Evolutionary conservation across 2,888 invertebrate genomes (phyloP), one percentile per base, ranked within the genome.

Genomic region (Rutpela maculata): DNA sequence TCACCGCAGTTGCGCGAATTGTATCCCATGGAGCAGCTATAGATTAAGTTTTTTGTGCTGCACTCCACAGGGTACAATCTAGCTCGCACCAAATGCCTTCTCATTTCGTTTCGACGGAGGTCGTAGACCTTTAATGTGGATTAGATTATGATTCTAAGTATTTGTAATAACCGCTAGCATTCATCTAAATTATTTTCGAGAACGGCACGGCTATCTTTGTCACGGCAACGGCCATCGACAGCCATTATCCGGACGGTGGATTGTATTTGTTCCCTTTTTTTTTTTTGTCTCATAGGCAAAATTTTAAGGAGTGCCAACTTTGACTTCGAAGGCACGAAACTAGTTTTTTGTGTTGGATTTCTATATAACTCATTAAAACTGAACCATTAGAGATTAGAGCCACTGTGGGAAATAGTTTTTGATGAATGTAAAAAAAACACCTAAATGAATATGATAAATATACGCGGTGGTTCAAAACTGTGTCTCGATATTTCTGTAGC

Each of bases 121-220:
- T 69, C 69, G 59, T 31, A 10, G 69, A 69, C 69, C 69, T 68
- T 55, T 22, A 31, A 62, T 62, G 10, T 18, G 57, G 69, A 68
- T 69, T 69, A 59, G 56, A 59, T 57, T 69, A 57, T 19, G 69
- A 10, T 69, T 69, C 69, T 38, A 31, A 31, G 69, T 69, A 69
- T 35, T 59, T 17, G 57, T 69, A 69, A 69, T 57, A 68, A 68
- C 68, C 17, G 68, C 57, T 22, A 31, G 68, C 63, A 35, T 57
- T 57, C 69, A 56, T 59, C 69, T 68, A 35, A 65, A 65, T 57
- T 57, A 69, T 50, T 57, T 67, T 57, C 35, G 57, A 43, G 43
- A 43, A 65, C 12, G 19, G 19, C 43, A 43, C 65, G 35, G 38
- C 17, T 35, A 62, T 26, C 31, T 35, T 35, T 35, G 31, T 35